Evolutionary conservation across 2,113 vertebrate genomes (phyloP).

Genomic region (Brachyhypopomus occidentalis): DNA sequence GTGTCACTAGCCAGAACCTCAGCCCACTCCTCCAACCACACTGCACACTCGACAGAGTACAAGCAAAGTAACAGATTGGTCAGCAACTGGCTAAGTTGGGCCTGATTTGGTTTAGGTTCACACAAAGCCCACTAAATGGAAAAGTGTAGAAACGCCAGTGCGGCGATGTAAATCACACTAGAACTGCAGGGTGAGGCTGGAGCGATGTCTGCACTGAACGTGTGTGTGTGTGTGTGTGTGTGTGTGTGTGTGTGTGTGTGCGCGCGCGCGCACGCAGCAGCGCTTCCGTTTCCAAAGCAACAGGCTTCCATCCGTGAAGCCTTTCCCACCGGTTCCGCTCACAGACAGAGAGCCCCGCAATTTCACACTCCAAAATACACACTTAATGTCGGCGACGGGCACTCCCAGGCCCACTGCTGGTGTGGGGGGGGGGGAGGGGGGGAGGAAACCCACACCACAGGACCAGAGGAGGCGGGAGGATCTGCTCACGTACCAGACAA

Average conservation of each 20-base stretch:
- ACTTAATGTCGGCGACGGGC: conserved; percentile 23
- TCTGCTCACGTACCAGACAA: too few relatives aligned
- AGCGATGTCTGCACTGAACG: not conserved
- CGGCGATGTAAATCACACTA: not conserved
- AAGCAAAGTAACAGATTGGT: conserved; percentile 20
- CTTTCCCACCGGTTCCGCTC: conserved; percentile 38
- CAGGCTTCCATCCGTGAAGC: conserved; percentile 47
- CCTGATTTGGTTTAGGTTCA: not conserved
- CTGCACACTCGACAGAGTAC: not conserved
- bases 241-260: too few relatives aligned
- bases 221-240: not conserved
- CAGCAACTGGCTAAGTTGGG: not conserved
- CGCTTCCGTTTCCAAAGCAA: conserved; percentile 19
- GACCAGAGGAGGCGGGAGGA: not conserved
- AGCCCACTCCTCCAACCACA: conserved; percentile 31
- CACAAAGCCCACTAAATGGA: not conserved
- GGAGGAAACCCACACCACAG: conserved; percentile 20
- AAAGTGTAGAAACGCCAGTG: not conserved
- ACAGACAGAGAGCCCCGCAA: conserved; percentile 41
- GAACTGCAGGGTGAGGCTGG: not conserved
- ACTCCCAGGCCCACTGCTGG: conserved; percentile 3
- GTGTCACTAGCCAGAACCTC: not conserved
- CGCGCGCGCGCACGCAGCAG: conserved; percentile 15
- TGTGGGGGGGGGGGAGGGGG: conserved; percentile 37
- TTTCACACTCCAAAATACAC: conserved; percentile 56